These are phyloP conservation scores for Fistularia tabacaria DNA, from an alignment of 2,797 vertebrate genomes.

Conservation along the genomic window DNA sequence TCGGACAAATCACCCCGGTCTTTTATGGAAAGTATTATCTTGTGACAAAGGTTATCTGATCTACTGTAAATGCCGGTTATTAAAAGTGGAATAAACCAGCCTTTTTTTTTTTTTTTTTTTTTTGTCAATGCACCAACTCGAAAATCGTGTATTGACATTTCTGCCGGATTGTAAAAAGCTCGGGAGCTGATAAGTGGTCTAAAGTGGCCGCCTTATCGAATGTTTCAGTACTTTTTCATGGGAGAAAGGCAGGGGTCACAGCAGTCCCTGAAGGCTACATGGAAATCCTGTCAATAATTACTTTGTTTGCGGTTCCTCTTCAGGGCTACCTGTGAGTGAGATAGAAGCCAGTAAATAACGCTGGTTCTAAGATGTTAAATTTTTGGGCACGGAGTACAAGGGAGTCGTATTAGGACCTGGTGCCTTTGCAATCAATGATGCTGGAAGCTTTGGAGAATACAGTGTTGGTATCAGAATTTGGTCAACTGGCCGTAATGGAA, in stretches of 20 bases:
- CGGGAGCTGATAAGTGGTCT: constrained; percentile 31
- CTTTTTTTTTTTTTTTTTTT: constrained; percentile 6
- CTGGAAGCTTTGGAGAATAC: too few species aligned
- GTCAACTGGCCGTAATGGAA: too few species aligned
- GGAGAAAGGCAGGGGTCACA: constrained; percentile 1
- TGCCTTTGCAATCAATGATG: too few species aligned
- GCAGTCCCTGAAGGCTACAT: background rate
- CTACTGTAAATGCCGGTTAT: constrained; percentile 35
- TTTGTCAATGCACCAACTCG: constrained; percentile 5
- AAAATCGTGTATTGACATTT: constrained; percentile 42
- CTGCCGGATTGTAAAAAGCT: constrained; percentile 41
- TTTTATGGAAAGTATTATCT: constrained; percentile 33
- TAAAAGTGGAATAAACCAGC: constrained; percentile 31
- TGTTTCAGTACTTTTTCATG: constrained; percentile 5
- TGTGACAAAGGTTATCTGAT: constrained; percentile 40
- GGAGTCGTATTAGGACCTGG: too few species aligned
- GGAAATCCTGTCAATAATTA: constrained; percentile 21
- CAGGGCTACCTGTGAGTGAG: background rate
- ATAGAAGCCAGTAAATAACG: background rate
- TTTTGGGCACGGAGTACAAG: too few species aligned
- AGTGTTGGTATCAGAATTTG: too few species aligned
- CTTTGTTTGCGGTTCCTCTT: constrained; percentile 5
- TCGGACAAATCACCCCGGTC: constrained; percentile 8
- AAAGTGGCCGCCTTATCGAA: constrained; percentile 42
- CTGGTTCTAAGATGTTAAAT: background rate